phyloP scores from a whole-genome alignment of 2,888 invertebrate species.

The Mythimna ferrago region DNA sequence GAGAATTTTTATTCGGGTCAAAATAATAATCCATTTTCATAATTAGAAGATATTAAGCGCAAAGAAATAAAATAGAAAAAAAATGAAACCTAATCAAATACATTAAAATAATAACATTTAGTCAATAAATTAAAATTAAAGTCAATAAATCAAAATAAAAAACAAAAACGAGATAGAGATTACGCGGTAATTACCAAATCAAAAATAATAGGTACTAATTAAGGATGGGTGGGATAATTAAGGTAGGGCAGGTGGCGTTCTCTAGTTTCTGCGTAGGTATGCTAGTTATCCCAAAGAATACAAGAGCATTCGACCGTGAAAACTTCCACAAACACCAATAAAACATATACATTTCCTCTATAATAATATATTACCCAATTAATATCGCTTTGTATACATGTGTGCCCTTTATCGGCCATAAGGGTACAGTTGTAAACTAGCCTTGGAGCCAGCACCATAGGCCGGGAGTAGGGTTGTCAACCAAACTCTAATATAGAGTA shows the following conservation, averaged over 20 bases:
- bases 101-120: too few species aligned
- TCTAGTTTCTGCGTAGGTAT: neutral
- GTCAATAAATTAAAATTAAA: too few species aligned
- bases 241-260: neutral
- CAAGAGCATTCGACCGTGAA: neutral
- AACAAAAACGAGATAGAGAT: too few species aligned
- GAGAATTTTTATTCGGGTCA: too few species aligned
- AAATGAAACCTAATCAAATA: too few species aligned
- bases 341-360: conserved; percentile 11
- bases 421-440: conserved; percentile 52
- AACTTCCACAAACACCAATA: conserved; percentile 15
- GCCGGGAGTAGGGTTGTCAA: conserved; percentile 14
- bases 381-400: conserved; percentile 46
- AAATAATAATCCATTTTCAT: too few species aligned
- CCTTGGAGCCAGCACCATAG: conserved; percentile 37
- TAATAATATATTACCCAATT: conserved; percentile 42
- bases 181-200: too few species aligned
- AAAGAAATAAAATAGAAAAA: too few species aligned
- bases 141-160: too few species aligned
- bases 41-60: too few species aligned
- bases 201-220: too few species aligned
- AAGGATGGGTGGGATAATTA: too few species aligned
- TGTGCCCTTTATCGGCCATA: conserved; percentile 42
- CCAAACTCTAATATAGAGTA: neutral
- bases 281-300: neutral